Evolutionary conservation across 2,797 vertebrate genomes (phyloP).

Genomic region (Lates japonicus): DNA sequence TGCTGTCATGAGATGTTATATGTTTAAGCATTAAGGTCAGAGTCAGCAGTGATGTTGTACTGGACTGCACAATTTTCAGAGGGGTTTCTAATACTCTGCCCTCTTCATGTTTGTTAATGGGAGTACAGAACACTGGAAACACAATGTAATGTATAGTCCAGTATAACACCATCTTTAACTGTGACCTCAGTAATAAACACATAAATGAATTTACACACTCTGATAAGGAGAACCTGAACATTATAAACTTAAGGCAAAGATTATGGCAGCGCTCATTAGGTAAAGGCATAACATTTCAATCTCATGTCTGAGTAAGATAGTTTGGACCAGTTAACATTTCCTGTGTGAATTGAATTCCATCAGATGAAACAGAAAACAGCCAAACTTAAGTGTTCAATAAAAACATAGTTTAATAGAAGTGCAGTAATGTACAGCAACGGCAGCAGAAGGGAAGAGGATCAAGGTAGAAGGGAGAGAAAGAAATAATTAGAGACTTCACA

Average conservation of each 20-base stretch:
- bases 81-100: not conserved
- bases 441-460: conserved; percentile 67
- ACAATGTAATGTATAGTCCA: not conserved
- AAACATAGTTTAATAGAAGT: conserved; percentile 81
- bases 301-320: not conserved
- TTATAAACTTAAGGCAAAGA: not conserved
- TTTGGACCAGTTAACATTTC: not conserved
- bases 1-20: not conserved
- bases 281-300: not conserved
- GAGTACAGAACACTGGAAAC: not conserved
- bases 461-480: conserved; percentile 55
- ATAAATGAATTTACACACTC: not conserved
- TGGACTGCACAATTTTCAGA: not conserved
- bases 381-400: conserved; percentile 41
- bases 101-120: not conserved
- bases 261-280: not conserved
- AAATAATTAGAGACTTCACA: conserved; percentile 33
- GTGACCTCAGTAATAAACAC: not conserved
- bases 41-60: not conserved
- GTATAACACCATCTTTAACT: not conserved
- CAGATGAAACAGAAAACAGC: not conserved
- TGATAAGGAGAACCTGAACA: not conserved
- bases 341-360: not conserved
- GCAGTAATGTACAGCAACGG: conserved; percentile 63
- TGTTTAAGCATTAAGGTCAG: not conserved